These are phyloP conservation scores for Drosophila parvula DNA, from an alignment of 1,140 invertebrate species.

Conservation along the genomic window DNA sequence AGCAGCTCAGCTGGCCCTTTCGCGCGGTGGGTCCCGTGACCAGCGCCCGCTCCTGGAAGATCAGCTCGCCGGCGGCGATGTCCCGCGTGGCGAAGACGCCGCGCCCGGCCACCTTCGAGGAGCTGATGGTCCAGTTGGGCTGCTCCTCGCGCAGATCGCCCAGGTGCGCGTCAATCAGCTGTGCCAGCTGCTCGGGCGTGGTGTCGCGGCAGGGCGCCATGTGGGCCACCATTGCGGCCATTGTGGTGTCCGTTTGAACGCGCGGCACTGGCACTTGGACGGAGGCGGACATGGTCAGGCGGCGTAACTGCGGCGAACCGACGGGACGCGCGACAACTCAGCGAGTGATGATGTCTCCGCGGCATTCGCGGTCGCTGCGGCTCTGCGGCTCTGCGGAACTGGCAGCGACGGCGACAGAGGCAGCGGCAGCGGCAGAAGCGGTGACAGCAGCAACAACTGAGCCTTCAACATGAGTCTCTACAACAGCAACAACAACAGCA, in stretches of 20 bases:
- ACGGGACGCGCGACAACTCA: slow-evolving; percentile 61
- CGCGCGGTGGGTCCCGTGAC: slow-evolving; percentile 86
- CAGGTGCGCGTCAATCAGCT: slow-evolving; percentile 74
- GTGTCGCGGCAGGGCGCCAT: slow-evolving; percentile 69
- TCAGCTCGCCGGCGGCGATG: slow-evolving; percentile 87
- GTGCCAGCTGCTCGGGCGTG: slow-evolving; percentile 75
- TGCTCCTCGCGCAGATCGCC: slow-evolving; percentile 68
- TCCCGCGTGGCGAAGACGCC: slow-evolving; percentile 88
- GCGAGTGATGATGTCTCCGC: slow-evolving; percentile 64
- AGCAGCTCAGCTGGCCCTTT: slow-evolving; percentile 77
- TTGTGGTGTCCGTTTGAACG: slow-evolving; percentile 47
- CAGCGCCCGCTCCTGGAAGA: slow-evolving; percentile 88
- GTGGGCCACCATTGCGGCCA: slow-evolving; percentile 62
- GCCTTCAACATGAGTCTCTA: too few relatives aligned
- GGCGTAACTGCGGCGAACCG: slow-evolving; percentile 40
- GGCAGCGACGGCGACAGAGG: slow-evolving; percentile 36
- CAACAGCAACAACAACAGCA: not conserved
- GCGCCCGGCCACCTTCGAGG: slow-evolving; percentile 83
- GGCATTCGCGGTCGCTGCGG: slow-evolving; percentile 11
- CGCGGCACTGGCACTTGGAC: slow-evolving; percentile 1
- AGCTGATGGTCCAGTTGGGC: slow-evolving; percentile 74
- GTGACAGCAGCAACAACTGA: not conserved
- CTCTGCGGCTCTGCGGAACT: slow-evolving; percentile 36
- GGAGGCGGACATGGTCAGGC: slow-evolving; percentile 13
- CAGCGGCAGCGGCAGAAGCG: slow-evolving; percentile 1